A percentile compares a stretch with the other conserved stretches of the same genome.
phyloP scores from a whole-genome alignment of 2,113 vertebrate genomes.

The Eurystomus gularis region DNA sequence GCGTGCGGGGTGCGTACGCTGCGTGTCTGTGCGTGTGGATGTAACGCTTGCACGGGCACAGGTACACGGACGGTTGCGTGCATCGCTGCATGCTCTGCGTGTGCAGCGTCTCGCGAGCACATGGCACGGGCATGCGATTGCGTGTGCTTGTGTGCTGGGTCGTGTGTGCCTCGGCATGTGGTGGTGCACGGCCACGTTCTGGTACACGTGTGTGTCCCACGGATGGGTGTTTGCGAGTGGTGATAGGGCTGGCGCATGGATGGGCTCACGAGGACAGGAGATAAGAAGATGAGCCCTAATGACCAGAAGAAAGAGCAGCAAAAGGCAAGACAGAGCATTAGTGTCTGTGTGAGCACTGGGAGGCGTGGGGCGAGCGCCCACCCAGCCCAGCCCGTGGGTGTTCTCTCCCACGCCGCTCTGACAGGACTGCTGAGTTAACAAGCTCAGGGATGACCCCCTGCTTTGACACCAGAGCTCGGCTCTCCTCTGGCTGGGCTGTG shows the following conservation, averaged over 20 bases:
- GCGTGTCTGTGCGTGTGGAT: too few relatives aligned
- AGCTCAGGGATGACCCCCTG: neutral
- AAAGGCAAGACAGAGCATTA: neutral
- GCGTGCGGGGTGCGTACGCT: neutral
- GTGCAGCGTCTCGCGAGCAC: rapidly evolving
- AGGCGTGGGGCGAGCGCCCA: neutral
- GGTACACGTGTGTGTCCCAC: neutral
- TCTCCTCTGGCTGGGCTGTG: neutral
- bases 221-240: neutral
- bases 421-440: neutral
- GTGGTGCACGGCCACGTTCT: neutral
- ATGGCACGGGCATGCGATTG: neutral
- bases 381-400: neutral
- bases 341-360: neutral
- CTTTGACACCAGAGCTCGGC: neutral
- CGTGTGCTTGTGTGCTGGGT: neutral
- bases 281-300: conserved; percentile 23
- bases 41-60: neutral
- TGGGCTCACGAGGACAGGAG: neutral
- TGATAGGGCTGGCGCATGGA: neutral
- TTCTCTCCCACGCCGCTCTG: neutral
- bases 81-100: rapidly evolving
- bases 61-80: neutral
- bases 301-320: neutral
- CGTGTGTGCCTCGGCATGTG: neutral